Evolutionary conservation across 2,888 invertebrate genomes (phyloP).

Genomic region (Masnerella sp.): DNA sequence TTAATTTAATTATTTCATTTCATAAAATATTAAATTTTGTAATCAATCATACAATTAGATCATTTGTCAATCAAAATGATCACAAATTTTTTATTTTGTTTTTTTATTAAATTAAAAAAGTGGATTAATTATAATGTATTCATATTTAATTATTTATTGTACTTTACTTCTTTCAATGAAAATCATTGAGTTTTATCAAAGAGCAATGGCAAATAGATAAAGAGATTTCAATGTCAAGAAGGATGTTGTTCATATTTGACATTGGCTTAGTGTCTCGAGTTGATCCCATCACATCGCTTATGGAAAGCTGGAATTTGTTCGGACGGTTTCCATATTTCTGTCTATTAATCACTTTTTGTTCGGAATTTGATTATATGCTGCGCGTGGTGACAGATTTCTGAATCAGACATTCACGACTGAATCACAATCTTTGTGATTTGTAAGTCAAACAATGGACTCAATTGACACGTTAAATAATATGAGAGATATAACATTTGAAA

Average conservation of each 20-base stretch:
- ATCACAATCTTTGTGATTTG: background rate
- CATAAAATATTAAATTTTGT: too few species aligned
- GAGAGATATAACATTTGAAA: too few species aligned
- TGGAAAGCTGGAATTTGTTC: conserved; percentile 13
- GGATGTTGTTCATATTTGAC: conserved; percentile 20
- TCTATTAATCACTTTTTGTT: conserved; percentile 13
- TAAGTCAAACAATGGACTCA: background rate
- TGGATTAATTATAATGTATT: too few species aligned
- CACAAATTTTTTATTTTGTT: too few species aligned
- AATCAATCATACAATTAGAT: too few species aligned
- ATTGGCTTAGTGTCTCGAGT: conserved; percentile 11
- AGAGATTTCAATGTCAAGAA: conserved; percentile 25
- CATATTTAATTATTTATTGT: too few species aligned
- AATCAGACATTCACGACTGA: conserved; percentile 7
- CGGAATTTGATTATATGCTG: background rate
- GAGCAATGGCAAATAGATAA: conserved; percentile 24
- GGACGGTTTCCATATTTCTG: background rate
- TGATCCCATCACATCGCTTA: conserved; percentile 20
- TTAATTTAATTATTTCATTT: too few species aligned
- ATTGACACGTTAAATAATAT: background rate
- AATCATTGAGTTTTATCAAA: conserved; percentile 21
- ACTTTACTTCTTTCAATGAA: too few species aligned
- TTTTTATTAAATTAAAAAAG: too few species aligned
- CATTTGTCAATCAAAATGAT: too few species aligned
- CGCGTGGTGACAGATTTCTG: background rate